Base-by-base conservation (phyloP, 2,113 vertebrate genomes). In the Zeus faber region DNA sequence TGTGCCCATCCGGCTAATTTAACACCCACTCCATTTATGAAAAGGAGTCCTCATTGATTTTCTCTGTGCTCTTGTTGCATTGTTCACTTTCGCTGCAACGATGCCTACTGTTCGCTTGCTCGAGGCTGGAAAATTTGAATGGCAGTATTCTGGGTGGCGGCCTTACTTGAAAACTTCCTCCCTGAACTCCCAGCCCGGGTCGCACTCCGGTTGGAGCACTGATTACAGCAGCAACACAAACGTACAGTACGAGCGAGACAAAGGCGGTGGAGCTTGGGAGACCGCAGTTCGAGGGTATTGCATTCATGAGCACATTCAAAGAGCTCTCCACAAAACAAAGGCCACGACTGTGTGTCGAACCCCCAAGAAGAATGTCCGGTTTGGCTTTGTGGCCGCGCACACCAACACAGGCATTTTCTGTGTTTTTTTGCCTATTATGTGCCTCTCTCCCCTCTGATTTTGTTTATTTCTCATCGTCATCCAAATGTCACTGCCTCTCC, bases 1-100 rank as follows among this genome's bases (percentile, higher is more conserved):
- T 71, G 65, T 82, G 55, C 76, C 79, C 75, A 78, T 87, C 80
- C 76, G 74, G 81, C 82, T 86, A 87, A 89, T 86, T 86, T 87
- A 87, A 86, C 89, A 85, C 79, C 76, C 84, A 77, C 84, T 87
- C 78, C 71, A 85, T 87, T 85, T 85, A 88, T 86, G 85, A 85
- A 88, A 88, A 87, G 84, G 76, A 88, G 79, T 77, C 73, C 74
- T 77, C 80, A 88, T 88, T 67, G 86, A 89, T 89, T 85, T 80
- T 70, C 62, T 79, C 61, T 80, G 78, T 62, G 70, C 80, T 83
- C 79, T 79, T 67, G 83, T 82, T 82, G 85, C 81, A 29, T 62
- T 54, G 77, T 53, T 76, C 59, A 43, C 62, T 83, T 72, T 75
- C 65, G 65, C 76, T 72, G 79, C 49, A 60, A 63, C 5, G 70